A percentile compares a stretch with the other conserved stretches of the same genome.
Conservation (phyloP, 2,113 vertebrate genomes). For the Centropus unirufus region DNA sequence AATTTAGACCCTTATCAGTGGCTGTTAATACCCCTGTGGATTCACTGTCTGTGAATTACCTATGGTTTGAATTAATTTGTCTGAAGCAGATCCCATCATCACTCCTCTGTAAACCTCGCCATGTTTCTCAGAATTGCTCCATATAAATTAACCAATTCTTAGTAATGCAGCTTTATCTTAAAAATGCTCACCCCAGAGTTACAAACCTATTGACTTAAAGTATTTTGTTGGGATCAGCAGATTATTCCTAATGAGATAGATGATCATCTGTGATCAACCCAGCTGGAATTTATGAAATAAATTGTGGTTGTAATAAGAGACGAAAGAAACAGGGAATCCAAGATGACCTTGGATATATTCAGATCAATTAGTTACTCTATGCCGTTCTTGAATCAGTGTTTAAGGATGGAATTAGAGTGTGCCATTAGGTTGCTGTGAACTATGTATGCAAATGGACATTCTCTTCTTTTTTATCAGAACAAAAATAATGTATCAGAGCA, state of each 20-base stretch:
- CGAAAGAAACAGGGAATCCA: background rate
- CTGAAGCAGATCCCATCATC: slow-evolving; percentile 24
- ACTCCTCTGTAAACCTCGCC: background rate
- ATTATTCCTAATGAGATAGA: slow-evolving; percentile 29
- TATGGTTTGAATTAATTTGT: slow-evolving; percentile 56
- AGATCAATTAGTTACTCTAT: background rate
- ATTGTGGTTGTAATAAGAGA: background rate
- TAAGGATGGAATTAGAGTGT: background rate
- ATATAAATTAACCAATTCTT: slow-evolving; percentile 28
- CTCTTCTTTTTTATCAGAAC: background rate
- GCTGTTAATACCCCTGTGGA: slow-evolving; percentile 19
- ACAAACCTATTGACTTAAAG: background rate
- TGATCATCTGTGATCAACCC: background rate
- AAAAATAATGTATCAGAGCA: background rate
- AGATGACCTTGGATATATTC: background rate
- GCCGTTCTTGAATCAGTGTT: background rate
- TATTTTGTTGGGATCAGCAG: slow-evolving; percentile 18
- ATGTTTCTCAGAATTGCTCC: slow-evolving; percentile 51
- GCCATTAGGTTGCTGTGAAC: background rate
- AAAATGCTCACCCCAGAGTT: background rate
- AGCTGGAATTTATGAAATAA: slow-evolving; percentile 7
- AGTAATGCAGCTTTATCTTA: slow-evolving; percentile 12
- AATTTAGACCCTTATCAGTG: slow-evolving; percentile 45
- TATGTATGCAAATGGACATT: background rate
- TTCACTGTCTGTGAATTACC: slow-evolving; percentile 46